Evolutionary conservation across 37 sponge, comb jelly and placozoan genomes (phyloP).

Genomic region (Amphimedon queenslandica): DNA sequence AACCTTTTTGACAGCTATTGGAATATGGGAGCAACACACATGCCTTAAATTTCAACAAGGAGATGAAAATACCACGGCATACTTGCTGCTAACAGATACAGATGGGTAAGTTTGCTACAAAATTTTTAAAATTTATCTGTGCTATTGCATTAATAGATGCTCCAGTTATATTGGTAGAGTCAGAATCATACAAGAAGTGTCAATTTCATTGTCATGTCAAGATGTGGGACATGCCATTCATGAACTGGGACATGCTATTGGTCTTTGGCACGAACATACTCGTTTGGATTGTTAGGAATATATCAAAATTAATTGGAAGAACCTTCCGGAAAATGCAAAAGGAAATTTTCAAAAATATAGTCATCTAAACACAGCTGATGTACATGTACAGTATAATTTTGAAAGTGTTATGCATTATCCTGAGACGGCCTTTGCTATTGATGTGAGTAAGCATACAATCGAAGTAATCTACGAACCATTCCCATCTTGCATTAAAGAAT

Average conservation of each 20-base stretch:
- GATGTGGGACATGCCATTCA: conserved; percentile 44
- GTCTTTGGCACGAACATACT: conserved; percentile 68
- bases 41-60: conserved; percentile 25
- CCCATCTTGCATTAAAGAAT: background rate
- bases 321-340: background rate
- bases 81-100: conserved; percentile 7
- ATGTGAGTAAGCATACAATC: conserved; percentile 2
- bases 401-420: conserved; percentile 72
- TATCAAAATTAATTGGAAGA: conserved; percentile 31
- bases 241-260: conserved; percentile 70
- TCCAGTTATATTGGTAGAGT: background rate
- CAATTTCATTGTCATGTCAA: background rate
- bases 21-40: too few relatives aligned
- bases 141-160: too few relatives aligned
- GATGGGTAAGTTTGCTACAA: conserved; percentile 20
- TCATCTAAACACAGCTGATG: background rate
- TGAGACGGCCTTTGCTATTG: conserved; percentile 7
- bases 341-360: conserved; percentile 10
- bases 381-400: conserved; percentile 56
- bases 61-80: conserved; percentile 7
- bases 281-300: conserved; percentile 55
- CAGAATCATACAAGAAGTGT: background rate
- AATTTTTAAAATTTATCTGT: too few relatives aligned
- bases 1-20: too few relatives aligned
- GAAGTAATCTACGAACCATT: background rate